A percentile compares a stretch with the other conserved stretches of the same genome.
phyloP scores from a whole-genome alignment of 2,113 vertebrate species.

The Calypte anna region DNA sequence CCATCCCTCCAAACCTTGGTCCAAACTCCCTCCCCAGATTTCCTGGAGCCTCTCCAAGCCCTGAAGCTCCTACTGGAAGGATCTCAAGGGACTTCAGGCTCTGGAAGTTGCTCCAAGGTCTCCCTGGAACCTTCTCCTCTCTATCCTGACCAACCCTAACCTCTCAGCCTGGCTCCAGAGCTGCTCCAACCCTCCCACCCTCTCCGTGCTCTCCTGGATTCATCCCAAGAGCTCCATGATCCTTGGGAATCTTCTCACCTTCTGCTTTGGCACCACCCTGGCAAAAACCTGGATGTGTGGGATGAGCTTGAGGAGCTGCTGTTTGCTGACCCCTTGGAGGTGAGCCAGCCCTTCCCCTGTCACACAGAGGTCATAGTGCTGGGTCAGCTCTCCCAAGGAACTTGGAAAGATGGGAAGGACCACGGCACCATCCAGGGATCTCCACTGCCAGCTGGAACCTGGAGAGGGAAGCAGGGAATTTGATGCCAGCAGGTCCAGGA shows the following conservation, averaged over 20 bases:
- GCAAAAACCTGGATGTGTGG: slow-evolving; percentile 81
- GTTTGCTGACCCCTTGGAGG: slow-evolving; percentile 62
- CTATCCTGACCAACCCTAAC: no score
- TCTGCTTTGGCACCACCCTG: slow-evolving; percentile 82
- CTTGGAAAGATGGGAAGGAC: slow-evolving; percentile 68
- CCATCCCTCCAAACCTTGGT: no score
- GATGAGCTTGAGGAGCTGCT: slow-evolving; percentile 72
- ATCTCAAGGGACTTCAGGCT: no score
- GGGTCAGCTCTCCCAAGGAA: slow-evolving; percentile 73
- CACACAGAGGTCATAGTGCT: slow-evolving; percentile 85
- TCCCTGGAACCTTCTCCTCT: no score
- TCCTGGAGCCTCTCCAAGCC: no score
- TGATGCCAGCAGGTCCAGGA: fast-evolving
- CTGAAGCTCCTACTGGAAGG: no score
- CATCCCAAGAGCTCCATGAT: no score
- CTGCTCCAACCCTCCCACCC: no score
- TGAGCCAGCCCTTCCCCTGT: slow-evolving; percentile 89
- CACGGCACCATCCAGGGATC: slow-evolving; percentile 83
- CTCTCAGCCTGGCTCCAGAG: no score
- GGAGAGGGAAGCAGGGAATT: background rate
- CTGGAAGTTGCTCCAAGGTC: no score
- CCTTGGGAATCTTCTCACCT: slow-evolving; percentile 62
- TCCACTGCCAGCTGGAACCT: slow-evolving; percentile 86
- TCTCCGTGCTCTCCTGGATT: no score
- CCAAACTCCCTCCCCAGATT: no score